Conservation (phyloP, 2,113 vertebrate species). For the Prolemur simus region DNA sequence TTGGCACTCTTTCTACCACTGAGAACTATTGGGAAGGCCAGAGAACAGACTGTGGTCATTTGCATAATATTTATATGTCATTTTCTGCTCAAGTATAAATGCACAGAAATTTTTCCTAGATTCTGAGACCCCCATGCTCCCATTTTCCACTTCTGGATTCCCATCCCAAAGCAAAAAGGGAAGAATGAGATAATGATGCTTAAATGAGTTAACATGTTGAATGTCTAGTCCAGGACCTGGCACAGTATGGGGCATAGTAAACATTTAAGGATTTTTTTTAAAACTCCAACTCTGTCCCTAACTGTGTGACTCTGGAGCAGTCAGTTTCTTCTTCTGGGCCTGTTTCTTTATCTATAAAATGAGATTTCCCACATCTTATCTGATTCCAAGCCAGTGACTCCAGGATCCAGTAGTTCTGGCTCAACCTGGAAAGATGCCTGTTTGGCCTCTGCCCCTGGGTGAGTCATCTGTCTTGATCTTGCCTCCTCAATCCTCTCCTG, state of each 20-base stretch:
- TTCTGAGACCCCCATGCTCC: neutral
- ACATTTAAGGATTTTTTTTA: neutral
- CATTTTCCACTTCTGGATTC: neutral
- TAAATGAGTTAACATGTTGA: neutral
- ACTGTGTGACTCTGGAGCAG: neutral
- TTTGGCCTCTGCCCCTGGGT: neutral
- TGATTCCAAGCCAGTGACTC: neutral
- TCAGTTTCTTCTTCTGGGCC: neutral
- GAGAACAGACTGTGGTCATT: neutral
- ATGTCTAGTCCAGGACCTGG: neutral
- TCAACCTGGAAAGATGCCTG: neutral
- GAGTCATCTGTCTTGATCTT: neutral
- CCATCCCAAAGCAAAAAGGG: neutral
- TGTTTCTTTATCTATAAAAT: slow-evolving; percentile 26
- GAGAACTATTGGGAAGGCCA: neutral
- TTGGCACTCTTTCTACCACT: neutral
- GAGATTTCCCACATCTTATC: neutral
- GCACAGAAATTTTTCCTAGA: neutral
- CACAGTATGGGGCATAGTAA: neutral
- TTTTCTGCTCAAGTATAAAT: neutral
- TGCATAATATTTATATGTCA: neutral
- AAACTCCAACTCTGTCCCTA: neutral
- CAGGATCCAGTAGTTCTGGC: neutral
- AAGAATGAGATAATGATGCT: neutral
- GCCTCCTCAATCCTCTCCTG: neutral